A percentile compares a stretch with the other conserved stretches of the same genome.
Conservation (phyloP, 2,797 vertebrate genomes). For the Corythornis leucogaster region DNA sequence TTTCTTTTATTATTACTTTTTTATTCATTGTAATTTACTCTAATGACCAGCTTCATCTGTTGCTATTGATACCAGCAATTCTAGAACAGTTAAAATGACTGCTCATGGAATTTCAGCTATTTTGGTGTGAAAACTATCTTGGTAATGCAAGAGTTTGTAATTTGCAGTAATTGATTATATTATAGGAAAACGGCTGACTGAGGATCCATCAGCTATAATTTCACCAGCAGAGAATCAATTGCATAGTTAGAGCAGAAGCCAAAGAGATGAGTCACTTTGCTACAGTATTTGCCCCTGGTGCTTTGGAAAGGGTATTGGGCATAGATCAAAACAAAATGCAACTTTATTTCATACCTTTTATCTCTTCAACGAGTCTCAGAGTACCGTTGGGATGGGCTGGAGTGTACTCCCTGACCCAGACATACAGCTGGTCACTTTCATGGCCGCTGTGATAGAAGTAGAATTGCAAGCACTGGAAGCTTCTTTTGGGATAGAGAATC, state of each 20-base stretch:
- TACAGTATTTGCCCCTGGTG: background rate
- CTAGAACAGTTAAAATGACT: constrained; percentile 2
- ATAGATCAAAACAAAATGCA: background rate
- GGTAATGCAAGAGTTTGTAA: background rate
- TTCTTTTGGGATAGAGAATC: constrained; percentile 86
- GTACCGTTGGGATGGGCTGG: constrained; percentile 59
- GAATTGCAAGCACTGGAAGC: constrained; percentile 92
- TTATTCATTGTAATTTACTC: background rate
- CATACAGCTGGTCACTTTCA: constrained; percentile 74
- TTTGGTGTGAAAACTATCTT: background rate
- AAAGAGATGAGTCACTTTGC: background rate
- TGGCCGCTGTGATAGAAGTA: constrained; percentile 87
- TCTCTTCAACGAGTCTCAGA: constrained; percentile 75
- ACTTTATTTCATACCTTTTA: constrained; percentile 78
- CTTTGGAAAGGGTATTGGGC: background rate
- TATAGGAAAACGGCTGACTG: background rate
- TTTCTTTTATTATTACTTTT: background rate
- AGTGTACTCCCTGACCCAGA: constrained; percentile 85
- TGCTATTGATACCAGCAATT: constrained; percentile 2
- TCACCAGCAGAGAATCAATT: background rate
- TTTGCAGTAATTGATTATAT: background rate
- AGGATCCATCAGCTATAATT: background rate
- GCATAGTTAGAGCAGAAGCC: background rate
- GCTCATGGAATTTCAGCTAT: background rate
- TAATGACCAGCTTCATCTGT: background rate